These are phyloP conservation scores for Rhadinocentrus ornatus DNA, from an alignment of 2,797 vertebrate species.

Conservation along the genomic window DNA sequence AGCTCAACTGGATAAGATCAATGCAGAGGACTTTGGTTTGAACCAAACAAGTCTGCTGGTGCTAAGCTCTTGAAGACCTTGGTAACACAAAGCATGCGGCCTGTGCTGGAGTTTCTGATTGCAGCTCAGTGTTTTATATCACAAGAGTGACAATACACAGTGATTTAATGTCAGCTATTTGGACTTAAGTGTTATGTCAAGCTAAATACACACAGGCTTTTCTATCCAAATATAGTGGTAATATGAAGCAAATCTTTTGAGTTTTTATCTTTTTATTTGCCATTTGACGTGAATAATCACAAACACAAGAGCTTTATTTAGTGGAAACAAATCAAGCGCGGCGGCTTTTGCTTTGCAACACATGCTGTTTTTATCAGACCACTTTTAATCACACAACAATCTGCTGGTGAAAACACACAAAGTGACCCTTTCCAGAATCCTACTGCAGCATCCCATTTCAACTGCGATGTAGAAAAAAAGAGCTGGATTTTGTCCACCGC, in stretches of 20 bases:
- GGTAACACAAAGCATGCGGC: conserved; percentile 40
- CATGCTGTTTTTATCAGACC: conserved; percentile 26
- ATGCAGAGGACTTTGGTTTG: conserved; percentile 15
- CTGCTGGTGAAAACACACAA: conserved; percentile 39
- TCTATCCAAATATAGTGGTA: conserved; percentile 30
- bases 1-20: conserved; percentile 21
- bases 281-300: background rate
- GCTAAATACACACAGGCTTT: conserved; percentile 52
- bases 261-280: conserved; percentile 20
- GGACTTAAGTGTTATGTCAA: conserved; percentile 58
- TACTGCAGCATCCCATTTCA: conserved; percentile 15
- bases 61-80: conserved; percentile 56
- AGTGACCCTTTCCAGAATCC: conserved; percentile 26
- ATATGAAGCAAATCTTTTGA: conserved; percentile 31
- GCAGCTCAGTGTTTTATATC: conserved; percentile 45
- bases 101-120: conserved; percentile 42
- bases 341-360: conserved; percentile 14
- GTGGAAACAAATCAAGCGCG: conserved; percentile 4
- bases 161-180: conserved; percentile 58
- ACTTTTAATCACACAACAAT: conserved; percentile 55
- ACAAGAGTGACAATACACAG: conserved; percentile 44
- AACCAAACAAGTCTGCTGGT: conserved; percentile 19
- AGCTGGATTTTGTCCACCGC: conserved; percentile 55
- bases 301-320: conserved; percentile 24
- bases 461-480: conserved; percentile 37